A percentile compares a stretch with the other conserved stretches of the same genome.
Evolutionary conservation across 2,797 vertebrate genomes (phyloP).

Genomic region (Artibeus jamaicensis): DNA sequence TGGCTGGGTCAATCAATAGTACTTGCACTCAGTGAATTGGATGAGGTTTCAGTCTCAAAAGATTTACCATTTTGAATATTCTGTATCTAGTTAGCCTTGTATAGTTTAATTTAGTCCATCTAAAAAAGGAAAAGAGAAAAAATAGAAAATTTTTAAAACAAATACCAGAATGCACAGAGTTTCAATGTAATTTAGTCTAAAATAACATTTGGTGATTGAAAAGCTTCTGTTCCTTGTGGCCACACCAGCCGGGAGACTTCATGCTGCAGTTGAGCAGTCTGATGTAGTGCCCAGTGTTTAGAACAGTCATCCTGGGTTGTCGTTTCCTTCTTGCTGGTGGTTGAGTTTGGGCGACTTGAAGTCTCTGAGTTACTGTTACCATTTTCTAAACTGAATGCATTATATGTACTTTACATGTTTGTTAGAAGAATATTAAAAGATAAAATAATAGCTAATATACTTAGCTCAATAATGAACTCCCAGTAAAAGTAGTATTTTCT

Average conservation of each 20-base stretch:
- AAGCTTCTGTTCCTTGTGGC: neutral
- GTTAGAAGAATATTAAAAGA: neutral
- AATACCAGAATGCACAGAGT: neutral
- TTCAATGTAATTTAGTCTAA: neutral
- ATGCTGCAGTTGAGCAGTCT: neutral
- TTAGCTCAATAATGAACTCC: neutral
- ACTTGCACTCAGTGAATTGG: neutral
- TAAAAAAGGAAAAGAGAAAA: neutral
- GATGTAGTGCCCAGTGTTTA: too few species aligned
- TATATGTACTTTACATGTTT: neutral
- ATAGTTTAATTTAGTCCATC: neutral
- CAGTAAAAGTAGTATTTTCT: neutral
- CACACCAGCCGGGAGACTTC: accelerated
- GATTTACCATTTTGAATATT: neutral
- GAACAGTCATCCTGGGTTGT: neutral
- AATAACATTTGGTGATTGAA: neutral
- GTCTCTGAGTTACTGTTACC: neutral
- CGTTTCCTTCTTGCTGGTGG: neutral
- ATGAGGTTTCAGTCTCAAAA: neutral
- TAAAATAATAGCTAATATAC: neutral
- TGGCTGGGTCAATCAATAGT: slow-evolving; percentile 18
- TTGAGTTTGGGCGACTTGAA: neutral
- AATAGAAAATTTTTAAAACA: neutral
- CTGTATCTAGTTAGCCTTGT: neutral
- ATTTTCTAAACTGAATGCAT: neutral